Evolutionary conservation across 2,113 vertebrate species (phyloP), one percentile per base, ranked within the genome.

Genomic region (Apistogramma diplotaenia): DNA sequence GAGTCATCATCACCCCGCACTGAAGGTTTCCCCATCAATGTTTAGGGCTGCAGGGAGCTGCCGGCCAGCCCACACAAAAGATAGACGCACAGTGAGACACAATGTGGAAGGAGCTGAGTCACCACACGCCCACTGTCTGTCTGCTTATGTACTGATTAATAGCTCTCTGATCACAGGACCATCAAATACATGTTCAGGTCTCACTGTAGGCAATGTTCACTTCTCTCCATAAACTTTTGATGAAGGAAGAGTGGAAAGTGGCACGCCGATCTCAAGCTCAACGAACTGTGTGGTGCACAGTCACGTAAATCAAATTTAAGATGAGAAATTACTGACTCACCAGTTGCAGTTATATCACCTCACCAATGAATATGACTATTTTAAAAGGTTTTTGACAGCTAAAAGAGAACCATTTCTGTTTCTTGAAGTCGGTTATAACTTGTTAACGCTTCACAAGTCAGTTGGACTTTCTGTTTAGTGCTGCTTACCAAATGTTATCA

Each of bases 111-210:
- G 8, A 72, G 61, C 76, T 92, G 81, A 89, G 82, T 89, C 86
- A 88, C 78, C 8, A 8, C 5, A 85, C 86, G 23, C 85, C 74
- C 85, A 91, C 89, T 11, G 71, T 81, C 85, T 90, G 79, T 83
- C 84, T 83, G 80, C 72, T 78, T 80, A 58, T 21, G 43, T 43
- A 25, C 59, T 86, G 88, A 81, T 87, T 79, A 84, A 84, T 35
- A 33, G 55, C 78, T 73, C 78, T 73, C 75, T 75, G 85, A 85
- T 83, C 67, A 81, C 49, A 79, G 60, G 58, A 73, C 40, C 54
- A 67, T 31, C 25, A 70, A 46, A 78, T 37, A 29, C 18, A 1
- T 67, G 73, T 65, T 56, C 35, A 62, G 72, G 77, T 67, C 16
- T 65, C 54, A 46, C 74, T 53, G 21, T 13, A 15, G 56, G 46